Percentiles rank a stretch among this genome's conserved stretches.
These are phyloP conservation scores for Hylaea fasciaria DNA, from an alignment of 2,888 invertebrate genomes.

Conservation along the genomic window DNA sequence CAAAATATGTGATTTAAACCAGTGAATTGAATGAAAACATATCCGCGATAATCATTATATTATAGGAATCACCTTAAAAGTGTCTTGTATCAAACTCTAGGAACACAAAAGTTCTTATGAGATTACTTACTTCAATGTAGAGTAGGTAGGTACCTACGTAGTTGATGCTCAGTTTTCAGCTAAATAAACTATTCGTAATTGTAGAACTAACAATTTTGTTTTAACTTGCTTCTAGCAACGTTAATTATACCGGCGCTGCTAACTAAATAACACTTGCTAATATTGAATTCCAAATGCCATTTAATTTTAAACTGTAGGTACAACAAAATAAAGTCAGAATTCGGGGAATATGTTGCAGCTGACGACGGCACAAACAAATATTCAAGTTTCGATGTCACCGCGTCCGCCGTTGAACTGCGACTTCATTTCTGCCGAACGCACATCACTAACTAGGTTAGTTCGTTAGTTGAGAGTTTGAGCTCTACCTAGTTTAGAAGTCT, in stretches of 20 bases:
- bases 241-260: conserved; percentile 6
- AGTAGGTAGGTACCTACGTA: too few species aligned
- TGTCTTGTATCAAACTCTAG: too few species aligned
- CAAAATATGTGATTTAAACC: too few species aligned
- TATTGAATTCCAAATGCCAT: conserved; percentile 8
- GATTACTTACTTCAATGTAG: too few species aligned
- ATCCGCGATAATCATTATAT: too few species aligned
- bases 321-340: too few species aligned
- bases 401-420: conserved; percentile 11
- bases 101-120: too few species aligned
- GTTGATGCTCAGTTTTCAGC: too few species aligned
- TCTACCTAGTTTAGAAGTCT: conserved; percentile 32
- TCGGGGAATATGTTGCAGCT: not conserved
- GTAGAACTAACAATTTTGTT: not conserved
- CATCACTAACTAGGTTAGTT: conserved; percentile 11
- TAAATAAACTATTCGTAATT: too few species aligned
- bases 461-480: conserved; percentile 13
- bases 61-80: too few species aligned
- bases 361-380: conserved; percentile 23
- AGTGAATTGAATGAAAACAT: too few species aligned
- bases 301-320: conserved; percentile 12
- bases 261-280: conserved; percentile 22
- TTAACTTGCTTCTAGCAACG: conserved; percentile 3
- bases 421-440: conserved; percentile 22
- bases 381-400: conserved; percentile 15